Percentiles rank a stretch among this genome's conserved stretches.
Evolutionary conservation across 2,113 vertebrate species (phyloP).

Genomic region (Hippocampus abdominalis): DNA sequence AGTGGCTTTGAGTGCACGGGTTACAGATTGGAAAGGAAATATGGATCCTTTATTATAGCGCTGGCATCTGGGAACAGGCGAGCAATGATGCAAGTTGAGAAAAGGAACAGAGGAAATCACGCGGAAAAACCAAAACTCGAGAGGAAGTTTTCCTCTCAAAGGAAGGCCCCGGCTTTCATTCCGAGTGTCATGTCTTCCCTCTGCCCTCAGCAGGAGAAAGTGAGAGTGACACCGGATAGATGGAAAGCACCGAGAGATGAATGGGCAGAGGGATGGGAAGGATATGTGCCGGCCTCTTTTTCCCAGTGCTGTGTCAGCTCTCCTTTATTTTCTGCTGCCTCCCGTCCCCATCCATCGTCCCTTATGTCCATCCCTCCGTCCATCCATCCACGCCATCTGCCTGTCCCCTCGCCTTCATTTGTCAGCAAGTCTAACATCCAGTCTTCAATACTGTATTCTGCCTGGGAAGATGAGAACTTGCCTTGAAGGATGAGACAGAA

Average conservation of each 20-base stretch:
- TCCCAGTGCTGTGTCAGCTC: conserved; percentile 61
- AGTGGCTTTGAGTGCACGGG: too few relatives aligned
- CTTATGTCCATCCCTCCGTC: conserved; percentile 22
- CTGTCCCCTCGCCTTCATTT: background rate
- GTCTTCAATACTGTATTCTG: background rate
- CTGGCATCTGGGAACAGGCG: background rate
- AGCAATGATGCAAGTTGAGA: background rate
- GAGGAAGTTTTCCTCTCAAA: background rate
- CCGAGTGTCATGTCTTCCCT: conserved; percentile 10
- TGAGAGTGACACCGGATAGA: conserved; percentile 35
- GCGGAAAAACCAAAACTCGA: too few relatives aligned
- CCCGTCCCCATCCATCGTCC: conserved; percentile 16
- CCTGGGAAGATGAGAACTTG: background rate
- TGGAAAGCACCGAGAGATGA: conserved; percentile 30
- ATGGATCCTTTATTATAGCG: background rate
- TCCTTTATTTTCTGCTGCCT: conserved; percentile 36
- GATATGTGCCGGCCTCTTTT: conserved; percentile 42
- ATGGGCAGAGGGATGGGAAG: conserved; percentile 24
- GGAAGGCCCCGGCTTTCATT: conserved; percentile 1
- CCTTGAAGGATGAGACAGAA: background rate
- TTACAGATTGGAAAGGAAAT: background rate
- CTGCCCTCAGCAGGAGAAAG: conserved; percentile 24
- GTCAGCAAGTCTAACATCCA: background rate
- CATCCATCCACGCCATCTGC: conserved; percentile 16
- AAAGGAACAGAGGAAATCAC: background rate